Percentiles rank a stretch among this genome's conserved stretches.
These are phyloP conservation scores for Eristalis pertinax DNA, from an alignment of 2,888 invertebrate species.

Conservation along the genomic window DNA sequence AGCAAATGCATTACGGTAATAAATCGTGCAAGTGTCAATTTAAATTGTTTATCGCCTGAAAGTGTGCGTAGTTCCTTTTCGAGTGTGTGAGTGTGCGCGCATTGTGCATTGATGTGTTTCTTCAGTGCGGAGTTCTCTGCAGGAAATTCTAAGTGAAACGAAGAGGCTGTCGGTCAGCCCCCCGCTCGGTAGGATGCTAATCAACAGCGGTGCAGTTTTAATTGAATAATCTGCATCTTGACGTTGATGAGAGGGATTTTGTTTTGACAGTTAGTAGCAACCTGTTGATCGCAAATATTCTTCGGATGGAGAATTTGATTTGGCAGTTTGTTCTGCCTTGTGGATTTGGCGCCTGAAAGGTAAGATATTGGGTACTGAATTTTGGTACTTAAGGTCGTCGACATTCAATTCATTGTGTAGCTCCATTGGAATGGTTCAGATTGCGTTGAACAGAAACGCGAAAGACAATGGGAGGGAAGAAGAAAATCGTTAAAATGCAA, in stretches of 20 bases:
- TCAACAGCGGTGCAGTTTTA: conserved; percentile 37
- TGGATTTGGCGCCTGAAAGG: conserved; percentile 20
- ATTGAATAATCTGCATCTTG: conserved; percentile 31
- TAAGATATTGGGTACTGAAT: conserved; percentile 14
- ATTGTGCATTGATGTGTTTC: not conserved
- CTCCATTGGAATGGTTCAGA: not conserved
- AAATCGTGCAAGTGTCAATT: conserved; percentile 45
- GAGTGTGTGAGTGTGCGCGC: not conserved
- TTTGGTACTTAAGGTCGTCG: conserved; percentile 35
- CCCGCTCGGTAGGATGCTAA: not conserved
- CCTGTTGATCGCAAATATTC: conserved; percentile 40
- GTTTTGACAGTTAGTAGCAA: conserved; percentile 37
- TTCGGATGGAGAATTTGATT: not conserved
- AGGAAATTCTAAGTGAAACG: conserved; percentile 16
- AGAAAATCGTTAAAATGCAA: not conserved
- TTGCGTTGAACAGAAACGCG: not conserved
- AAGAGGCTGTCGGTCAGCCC: conserved; percentile 4
- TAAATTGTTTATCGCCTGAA: conserved; percentile 29
- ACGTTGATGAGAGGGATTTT: conserved; percentile 23
- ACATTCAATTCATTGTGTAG: conserved; percentile 8
- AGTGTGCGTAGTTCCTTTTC: conserved; percentile 8
- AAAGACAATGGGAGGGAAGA: not conserved
- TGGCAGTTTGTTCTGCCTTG: not conserved
- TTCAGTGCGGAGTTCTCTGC: conserved; percentile 10
- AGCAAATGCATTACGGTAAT: conserved; percentile 42